A percentile compares a stretch with the other conserved stretches of the same genome.
Evolutionary conservation across 2,113 vertebrate genomes (phyloP).

Genomic region (Tonatia bakeri): DNA sequence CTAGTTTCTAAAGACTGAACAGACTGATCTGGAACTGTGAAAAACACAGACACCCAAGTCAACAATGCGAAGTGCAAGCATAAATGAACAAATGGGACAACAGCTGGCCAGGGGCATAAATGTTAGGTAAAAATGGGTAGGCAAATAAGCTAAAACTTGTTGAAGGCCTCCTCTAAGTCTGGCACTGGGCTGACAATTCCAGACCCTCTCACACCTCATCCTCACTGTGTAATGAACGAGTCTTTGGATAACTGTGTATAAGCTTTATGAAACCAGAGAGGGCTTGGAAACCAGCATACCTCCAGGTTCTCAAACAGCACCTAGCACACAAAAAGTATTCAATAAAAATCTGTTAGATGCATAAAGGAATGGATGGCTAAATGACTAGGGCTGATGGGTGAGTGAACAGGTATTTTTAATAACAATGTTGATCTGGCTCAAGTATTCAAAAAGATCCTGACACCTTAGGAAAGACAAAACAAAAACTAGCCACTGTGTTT

Average conservation of each 20-base stretch:
- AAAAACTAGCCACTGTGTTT: not conserved
- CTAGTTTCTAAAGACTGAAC: conserved; percentile 10
- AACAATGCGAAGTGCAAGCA: conserved; percentile 34
- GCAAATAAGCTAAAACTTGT: not conserved
- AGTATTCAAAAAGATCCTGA: not conserved
- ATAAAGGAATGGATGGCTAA: not conserved
- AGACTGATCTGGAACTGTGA: not conserved
- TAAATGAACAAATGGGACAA: not conserved
- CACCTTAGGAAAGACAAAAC: not conserved
- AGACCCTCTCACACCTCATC: not conserved
- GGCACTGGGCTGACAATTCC: not conserved
- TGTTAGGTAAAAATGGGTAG: not conserved
- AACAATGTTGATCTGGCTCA: not conserved
- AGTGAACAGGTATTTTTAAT: not conserved
- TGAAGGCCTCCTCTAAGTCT: not conserved
- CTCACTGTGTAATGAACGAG: not conserved
- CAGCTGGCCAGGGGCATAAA: not conserved
- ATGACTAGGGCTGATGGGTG: not conserved
- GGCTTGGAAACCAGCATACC: not conserved
- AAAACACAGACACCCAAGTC: conserved; percentile 20
- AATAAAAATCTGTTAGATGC: not conserved
- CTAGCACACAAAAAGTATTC: not conserved
- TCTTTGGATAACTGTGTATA: not conserved
- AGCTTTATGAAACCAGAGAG: not conserved
- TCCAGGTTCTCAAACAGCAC: not conserved